Percentiles rank a stretch among this genome's conserved stretches.
Evolutionary conservation across 92 coral and sea anemone genomes (phyloP).

Genomic region (Siderastrea siderea): DNA sequence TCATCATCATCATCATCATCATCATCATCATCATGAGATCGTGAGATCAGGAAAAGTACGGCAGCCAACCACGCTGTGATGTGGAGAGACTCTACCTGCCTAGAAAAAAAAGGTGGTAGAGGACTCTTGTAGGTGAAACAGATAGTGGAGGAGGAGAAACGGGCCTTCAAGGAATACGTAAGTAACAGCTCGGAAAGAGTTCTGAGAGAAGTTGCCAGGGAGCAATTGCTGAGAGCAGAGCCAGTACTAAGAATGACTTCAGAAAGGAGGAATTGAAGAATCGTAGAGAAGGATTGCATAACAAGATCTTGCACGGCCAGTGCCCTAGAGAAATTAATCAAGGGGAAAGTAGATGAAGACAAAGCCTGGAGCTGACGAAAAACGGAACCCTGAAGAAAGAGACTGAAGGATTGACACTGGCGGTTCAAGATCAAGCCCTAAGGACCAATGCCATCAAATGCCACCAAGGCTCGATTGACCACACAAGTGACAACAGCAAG

Average conservation of each 20-base stretch:
- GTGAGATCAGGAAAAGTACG: conserved; percentile 27
- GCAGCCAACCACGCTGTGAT: conserved; percentile 16
- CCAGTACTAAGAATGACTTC: too few species aligned
- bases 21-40: not conserved
- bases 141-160: too few species aligned
- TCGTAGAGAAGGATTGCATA: not conserved
- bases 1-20: too few species aligned
- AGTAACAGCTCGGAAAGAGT: too few species aligned
- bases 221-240: too few species aligned
- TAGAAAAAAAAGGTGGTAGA: conserved; percentile 47
- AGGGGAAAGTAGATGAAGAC: not conserved
- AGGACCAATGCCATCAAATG: not conserved
- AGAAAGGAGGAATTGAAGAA: not conserved
- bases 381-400: not conserved
- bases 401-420: not conserved
- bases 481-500: not conserved
- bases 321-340: not conserved
- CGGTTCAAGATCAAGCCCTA: not conserved
- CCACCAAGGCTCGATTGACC: not conserved
- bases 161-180: too few species aligned
- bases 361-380: not conserved
- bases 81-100: conserved; percentile 40
- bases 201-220: too few species aligned
- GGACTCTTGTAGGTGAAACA: not conserved
- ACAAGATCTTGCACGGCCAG: too few species aligned